Conservation (phyloP, 2,113 vertebrate genomes). For the Gadus chalcogrammus region DNA sequence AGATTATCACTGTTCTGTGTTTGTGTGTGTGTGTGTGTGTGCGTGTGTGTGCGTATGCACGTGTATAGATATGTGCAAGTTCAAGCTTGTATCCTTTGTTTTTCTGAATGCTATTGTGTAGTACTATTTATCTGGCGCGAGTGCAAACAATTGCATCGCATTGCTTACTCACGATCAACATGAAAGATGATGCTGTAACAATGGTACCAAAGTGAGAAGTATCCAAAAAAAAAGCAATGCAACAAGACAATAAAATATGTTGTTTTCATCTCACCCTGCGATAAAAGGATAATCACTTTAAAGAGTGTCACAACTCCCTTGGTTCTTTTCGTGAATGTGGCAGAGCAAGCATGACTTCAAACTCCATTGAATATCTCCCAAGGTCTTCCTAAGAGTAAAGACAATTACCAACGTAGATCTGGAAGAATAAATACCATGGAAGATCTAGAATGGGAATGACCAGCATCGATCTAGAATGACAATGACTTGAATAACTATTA, state of each 20-base stretch:
- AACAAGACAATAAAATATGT: background rate
- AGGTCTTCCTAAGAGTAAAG: background rate
- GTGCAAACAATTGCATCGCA: background rate
- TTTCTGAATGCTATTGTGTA: background rate
- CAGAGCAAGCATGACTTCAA: background rate
- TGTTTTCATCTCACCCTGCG: background rate
- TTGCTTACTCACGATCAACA: background rate
- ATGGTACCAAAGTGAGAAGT: background rate
- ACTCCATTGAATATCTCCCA: background rate
- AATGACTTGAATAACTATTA: conserved; percentile 6
- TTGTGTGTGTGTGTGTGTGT: background rate
- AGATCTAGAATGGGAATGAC: too few species aligned
- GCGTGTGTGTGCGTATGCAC: background rate
- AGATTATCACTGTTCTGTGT: background rate
- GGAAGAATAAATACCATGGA: background rate
- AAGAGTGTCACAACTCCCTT: background rate
- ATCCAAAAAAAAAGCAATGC: background rate
- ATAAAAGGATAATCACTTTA: background rate
- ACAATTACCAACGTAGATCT: conserved; percentile 17
- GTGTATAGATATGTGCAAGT: conserved; percentile 1
- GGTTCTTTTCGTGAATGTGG: background rate
- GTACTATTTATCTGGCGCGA: background rate
- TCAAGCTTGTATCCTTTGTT: background rate
- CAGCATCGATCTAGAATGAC: background rate
- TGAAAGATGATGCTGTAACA: background rate